phyloP scores from a whole-genome alignment of 2,797 vertebrate species.

The Paedocypris micromegethes region DNA sequence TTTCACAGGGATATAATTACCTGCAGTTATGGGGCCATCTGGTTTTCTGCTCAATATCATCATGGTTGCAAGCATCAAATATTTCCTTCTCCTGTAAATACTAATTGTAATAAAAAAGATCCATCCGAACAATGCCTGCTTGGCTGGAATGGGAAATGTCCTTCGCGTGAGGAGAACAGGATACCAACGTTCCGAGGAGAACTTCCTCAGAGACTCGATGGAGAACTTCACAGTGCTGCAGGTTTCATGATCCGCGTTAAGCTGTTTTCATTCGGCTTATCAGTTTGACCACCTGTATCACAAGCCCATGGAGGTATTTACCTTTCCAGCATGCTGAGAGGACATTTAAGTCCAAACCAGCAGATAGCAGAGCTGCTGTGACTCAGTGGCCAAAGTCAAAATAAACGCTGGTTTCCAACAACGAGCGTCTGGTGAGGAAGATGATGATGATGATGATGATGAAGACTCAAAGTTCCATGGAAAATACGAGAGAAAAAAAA shows the following conservation, averaged over 20 bases:
- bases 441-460: not conserved
- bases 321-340: not conserved
- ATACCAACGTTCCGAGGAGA: constrained; percentile 4
- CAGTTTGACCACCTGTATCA: constrained; percentile 16
- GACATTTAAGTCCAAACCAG: not conserved
- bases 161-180: not conserved
- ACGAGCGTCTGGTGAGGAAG: not conserved
- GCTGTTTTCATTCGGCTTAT: constrained; percentile 22
- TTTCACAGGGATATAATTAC: constrained; percentile 64
- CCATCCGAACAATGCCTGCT: constrained; percentile 9
- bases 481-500: not conserved
- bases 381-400: not conserved
- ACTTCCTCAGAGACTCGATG: constrained; percentile 2
- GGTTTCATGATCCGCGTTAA: constrained; percentile 17
- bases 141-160: not conserved
- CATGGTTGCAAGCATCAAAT: constrained; percentile 61
- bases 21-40: constrained; percentile 81
- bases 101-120: constrained; percentile 4
- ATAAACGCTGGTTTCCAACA: not conserved
- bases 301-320: not conserved
- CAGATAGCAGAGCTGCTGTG: not conserved
- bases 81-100: constrained; percentile 5
- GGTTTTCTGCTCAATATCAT: constrained; percentile 87
- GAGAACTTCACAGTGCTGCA: constrained; percentile 2
- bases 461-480: constrained; percentile 15